Evolutionary conservation across 92 coral and sea anemone genomes (phyloP).

Genomic region (Palythoa caribaeorum): DNA sequence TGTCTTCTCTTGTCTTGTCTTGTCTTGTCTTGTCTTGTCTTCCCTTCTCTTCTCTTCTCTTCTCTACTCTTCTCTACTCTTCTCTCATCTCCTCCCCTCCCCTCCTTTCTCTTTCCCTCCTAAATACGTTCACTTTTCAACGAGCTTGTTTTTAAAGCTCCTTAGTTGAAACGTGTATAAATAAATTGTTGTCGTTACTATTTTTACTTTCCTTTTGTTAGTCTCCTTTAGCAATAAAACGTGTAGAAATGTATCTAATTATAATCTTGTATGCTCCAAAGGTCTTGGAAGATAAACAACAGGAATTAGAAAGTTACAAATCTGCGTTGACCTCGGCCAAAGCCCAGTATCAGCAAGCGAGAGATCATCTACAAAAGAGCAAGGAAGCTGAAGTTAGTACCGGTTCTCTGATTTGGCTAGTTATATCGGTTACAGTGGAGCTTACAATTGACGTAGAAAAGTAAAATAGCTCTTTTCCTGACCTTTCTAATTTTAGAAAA

Average conservation of each 20-base stretch:
- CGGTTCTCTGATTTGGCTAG: too few relatives aligned
- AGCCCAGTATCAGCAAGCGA: slow-evolving; percentile 80
- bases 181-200: too few relatives aligned
- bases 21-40: neutral
- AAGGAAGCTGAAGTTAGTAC: slow-evolving; percentile 76
- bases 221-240: neutral
- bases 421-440: neutral
- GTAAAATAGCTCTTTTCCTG: too few relatives aligned
- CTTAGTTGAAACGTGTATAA: too few relatives aligned
- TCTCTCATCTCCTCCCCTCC: neutral
- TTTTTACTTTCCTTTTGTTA: neutral
- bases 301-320: slow-evolving; percentile 75
- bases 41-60: neutral
- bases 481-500: too few relatives aligned
- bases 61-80: neutral
- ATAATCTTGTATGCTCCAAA: slow-evolving; percentile 14
- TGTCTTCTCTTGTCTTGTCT: neutral
- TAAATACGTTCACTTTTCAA: too few relatives aligned
- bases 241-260: neutral
- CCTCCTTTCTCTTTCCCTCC: neutral
- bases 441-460: too few relatives aligned
- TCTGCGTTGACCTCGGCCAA: slow-evolving; percentile 77
- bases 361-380: slow-evolving; percentile 70
- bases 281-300: slow-evolving; percentile 78
- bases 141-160: too few relatives aligned